A percentile compares a stretch with the other conserved stretches of the same genome.
These are phyloP conservation scores for Hyphantria cunea DNA, from an alignment of 1,140 invertebrate genomes.

Conservation along the genomic window DNA sequence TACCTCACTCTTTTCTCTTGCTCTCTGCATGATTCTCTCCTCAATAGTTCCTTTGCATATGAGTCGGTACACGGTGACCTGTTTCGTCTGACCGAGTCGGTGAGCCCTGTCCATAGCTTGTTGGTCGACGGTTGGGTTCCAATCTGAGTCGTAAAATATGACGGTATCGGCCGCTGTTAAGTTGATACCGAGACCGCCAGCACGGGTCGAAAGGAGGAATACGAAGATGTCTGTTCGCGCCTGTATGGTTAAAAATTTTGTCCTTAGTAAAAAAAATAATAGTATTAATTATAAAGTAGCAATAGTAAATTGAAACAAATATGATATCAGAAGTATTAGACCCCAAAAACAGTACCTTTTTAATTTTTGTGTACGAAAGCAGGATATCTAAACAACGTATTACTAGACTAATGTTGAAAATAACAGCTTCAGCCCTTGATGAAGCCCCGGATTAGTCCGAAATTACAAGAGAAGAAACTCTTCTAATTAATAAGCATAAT, in stretches of 20 bases:
- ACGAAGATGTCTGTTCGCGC: slow-evolving; percentile 96
- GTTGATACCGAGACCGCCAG: slow-evolving; percentile 98
- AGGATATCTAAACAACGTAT: no score
- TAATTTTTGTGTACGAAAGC: no score
- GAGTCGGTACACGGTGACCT: slow-evolving; percentile 95
- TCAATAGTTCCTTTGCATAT: slow-evolving; percentile 97
- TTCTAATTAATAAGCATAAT: no score
- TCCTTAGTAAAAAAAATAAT: neutral
- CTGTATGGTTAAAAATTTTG: slow-evolving; percentile 70
- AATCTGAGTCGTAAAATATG: slow-evolving; percentile 99
- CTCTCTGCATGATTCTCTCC: slow-evolving; percentile 93
- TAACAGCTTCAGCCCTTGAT: no score
- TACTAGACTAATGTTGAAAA: no score
- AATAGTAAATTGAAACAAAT: no score
- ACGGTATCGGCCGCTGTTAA: slow-evolving; percentile 99
- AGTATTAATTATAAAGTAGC: no score
- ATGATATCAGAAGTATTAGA: no score
- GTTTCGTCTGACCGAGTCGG: slow-evolving; percentile 93
- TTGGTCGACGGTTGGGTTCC: slow-evolving; percentile 98
- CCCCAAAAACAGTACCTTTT: no score
- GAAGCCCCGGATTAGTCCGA: no score
- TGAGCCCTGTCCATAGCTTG: slow-evolving; percentile 97
- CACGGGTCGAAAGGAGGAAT: slow-evolving; percentile 97
- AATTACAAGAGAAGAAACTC: no score
- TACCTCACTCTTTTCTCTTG: slow-evolving; percentile 95